Evolutionary conservation across 2,113 vertebrate genomes (phyloP), one percentile per base, ranked within the genome.

Genomic region (Pomatostomus ruficeps): DNA sequence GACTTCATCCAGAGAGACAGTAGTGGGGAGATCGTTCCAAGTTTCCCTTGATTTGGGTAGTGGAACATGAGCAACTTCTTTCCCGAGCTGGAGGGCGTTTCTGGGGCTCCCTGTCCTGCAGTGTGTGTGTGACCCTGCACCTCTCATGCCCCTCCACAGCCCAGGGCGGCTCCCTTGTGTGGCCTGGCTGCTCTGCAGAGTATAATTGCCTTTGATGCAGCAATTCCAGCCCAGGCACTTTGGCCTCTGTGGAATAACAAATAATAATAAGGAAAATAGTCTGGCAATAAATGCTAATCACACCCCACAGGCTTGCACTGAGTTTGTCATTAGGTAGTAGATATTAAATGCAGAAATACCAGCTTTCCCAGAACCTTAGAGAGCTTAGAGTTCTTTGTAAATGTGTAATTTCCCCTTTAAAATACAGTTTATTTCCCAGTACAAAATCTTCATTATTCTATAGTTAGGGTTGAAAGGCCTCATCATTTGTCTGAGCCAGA

Each of bases 11-110:
- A 79, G 76, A 89, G n/a, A 81, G 68, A 52, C 31, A 35, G 52
- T 6, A 66, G 45, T 1, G 36, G 40, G 54, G 48, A 84, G 25
- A 57, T 87, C 14, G 25, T 85, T 96, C 76, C 72, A 84, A 68
- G 49, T 87, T 91, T 92, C 62, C 66, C 38, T 91, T 74, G 67
- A 61, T 84, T 95, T 95, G 87, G 36, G n/a, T 28, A 63, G 49
- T 31, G 48, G 65, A 89, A 91, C 66, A 72, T 65, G 62, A 95
- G 49, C 87, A 92, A 91, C n/a, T 58, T 43, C 61, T 88, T 81
- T 55, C 73, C 33, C 0, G 5, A 75, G 73, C 48, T n/a, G 52
- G 46, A 74, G 61, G 40, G 48, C 10, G 24, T 70, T 2, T 1
- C 38, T 28, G 26, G 73, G 68, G 26, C 57, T 78, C 33, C 13